phyloP scores from a whole-genome alignment of 2,113 vertebrate species.

The Spheniscus mendiculus region DNA sequence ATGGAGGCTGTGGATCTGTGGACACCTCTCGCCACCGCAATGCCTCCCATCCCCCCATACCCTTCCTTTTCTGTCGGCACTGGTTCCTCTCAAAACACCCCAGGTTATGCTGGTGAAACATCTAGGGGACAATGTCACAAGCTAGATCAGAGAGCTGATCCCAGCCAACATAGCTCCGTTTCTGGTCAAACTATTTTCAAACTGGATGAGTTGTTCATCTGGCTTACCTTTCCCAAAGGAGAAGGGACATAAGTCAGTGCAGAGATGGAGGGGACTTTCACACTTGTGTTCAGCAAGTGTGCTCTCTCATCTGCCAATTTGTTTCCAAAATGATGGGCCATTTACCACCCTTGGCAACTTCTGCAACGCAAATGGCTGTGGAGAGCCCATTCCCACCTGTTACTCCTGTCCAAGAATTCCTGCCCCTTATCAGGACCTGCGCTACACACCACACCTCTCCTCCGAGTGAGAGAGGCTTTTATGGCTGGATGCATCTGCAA shows the following conservation, averaged over 20 bases:
- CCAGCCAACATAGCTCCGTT: not conserved
- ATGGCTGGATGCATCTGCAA: not conserved
- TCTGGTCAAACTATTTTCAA: not conserved
- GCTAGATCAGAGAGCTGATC: not conserved
- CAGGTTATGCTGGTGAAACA: not conserved
- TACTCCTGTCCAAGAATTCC: not conserved
- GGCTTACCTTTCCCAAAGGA: not conserved
- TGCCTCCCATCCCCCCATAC: not conserved
- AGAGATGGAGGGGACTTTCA: not conserved
- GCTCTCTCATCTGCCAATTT: not conserved
- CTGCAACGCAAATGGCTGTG: not conserved
- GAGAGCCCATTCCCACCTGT: not conserved
- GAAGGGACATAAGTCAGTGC: not conserved
- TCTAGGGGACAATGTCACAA: not conserved
- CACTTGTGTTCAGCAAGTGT: not conserved
- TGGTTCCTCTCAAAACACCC: not conserved
- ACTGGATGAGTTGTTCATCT: not conserved
- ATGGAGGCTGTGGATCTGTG: not conserved
- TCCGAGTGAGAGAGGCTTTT: not conserved
- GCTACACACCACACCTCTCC: not conserved
- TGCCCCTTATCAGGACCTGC: not conserved
- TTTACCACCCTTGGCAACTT: not conserved
- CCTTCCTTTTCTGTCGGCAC: not conserved
- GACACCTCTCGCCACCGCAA: fast-evolving
- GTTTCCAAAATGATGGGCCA: not conserved